Evolutionary conservation across 2,113 vertebrate genomes (phyloP).

Genomic region (Chaetorhynchus papuensis): DNA sequence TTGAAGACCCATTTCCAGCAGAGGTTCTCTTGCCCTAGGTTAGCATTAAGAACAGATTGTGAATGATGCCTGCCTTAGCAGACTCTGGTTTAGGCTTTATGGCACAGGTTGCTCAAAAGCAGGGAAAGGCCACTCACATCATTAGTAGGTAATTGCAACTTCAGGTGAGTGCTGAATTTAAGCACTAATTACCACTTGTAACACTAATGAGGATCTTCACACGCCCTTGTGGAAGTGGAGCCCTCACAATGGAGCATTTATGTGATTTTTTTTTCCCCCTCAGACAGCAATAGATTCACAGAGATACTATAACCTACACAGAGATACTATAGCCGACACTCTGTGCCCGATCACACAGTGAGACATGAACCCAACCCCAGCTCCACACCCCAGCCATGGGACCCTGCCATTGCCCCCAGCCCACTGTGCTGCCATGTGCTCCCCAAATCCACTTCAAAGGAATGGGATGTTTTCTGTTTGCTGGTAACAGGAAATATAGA

Average conservation of each 20-base stretch:
- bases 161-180: background rate
- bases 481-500: background rate
- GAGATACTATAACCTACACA: background rate
- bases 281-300: background rate
- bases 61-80: background rate
- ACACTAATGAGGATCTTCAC: background rate
- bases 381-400: fast-evolving
- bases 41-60: background rate
- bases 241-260: background rate
- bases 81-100: background rate
- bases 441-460: background rate
- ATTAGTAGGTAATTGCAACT: background rate
- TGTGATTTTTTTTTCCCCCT: background rate
- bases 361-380: background rate
- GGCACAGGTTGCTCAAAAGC: background rate
- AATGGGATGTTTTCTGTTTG: background rate
- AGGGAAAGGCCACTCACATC: background rate
- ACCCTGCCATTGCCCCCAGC: background rate
- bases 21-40: background rate
- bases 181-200: background rate
- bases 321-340: background rate
- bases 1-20: background rate
- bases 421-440: fast-evolving
- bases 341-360: fast-evolving
- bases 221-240: background rate